Evolutionary conservation across 2,888 invertebrate species (phyloP).

Genomic region (Acronicta aceris): DNA sequence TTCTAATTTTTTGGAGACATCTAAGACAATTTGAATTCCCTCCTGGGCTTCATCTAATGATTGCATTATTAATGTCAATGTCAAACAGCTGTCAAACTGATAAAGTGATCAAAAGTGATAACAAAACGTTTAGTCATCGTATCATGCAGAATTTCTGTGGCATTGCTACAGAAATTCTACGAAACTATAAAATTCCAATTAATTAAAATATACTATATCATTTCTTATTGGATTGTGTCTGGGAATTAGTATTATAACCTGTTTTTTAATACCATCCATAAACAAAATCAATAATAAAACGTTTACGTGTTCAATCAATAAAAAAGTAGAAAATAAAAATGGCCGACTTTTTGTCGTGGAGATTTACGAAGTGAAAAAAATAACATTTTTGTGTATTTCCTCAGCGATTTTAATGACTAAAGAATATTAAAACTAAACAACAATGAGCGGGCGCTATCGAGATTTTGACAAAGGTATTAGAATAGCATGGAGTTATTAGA

Average conservation of each 20-base stretch:
- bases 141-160: too few species aligned
- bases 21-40: too few species aligned
- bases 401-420: conserved; percentile 34
- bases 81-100: too few species aligned
- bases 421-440: conserved; percentile 26
- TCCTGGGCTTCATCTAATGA: too few species aligned
- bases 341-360: conserved; percentile 38
- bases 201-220: too few species aligned
- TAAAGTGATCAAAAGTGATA: conserved; percentile 5
- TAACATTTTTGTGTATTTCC: conserved; percentile 7
- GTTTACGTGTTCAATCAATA: conserved; percentile 13
- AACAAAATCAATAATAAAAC: conserved; percentile 29
- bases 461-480: conserved; percentile 79
- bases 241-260: too few species aligned
- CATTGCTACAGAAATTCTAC: too few species aligned
- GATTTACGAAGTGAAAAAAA: conserved; percentile 17
- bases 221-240: too few species aligned
- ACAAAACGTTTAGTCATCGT: conserved; percentile 25
- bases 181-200: too few species aligned
- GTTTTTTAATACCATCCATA: too few species aligned
- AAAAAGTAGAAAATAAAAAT: conserved; percentile 35
- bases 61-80: too few species aligned
- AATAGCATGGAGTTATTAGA: conserved; percentile 63
- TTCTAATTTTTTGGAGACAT: too few species aligned
- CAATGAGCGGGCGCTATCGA: conserved; percentile 75